Percentiles rank a stretch among this genome's conserved stretches.
Conservation (phyloP, 1,140 invertebrate species). For the Holcopasites calliopsidis region DNA sequence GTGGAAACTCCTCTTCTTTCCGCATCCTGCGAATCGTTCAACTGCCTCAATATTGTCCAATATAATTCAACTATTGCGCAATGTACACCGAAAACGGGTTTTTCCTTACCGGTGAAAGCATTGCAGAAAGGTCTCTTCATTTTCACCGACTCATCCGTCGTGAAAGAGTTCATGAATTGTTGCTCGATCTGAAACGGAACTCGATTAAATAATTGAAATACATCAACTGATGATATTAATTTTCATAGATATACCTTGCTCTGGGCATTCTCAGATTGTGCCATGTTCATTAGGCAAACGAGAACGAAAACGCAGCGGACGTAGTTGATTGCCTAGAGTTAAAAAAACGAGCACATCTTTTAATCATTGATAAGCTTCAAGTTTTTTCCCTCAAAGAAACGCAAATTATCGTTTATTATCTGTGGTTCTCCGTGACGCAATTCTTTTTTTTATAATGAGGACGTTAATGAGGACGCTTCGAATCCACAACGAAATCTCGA, state of each 20-base stretch:
- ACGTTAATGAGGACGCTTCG: background rate
- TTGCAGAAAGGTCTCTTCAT: slow-evolving; percentile 72
- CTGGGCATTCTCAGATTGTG: slow-evolving; percentile 18
- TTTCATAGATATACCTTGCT: slow-evolving; percentile 48
- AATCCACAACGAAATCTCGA: background rate
- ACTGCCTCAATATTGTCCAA: background rate
- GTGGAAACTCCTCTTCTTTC: slow-evolving; percentile 61
- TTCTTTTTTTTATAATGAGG: background rate
- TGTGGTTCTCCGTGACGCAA: background rate
- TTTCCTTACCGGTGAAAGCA: slow-evolving; percentile 66
- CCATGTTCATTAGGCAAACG: slow-evolving; percentile 31
- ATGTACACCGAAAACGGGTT: too few relatives aligned
- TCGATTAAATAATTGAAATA: background rate
- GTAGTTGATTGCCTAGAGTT: slow-evolving; percentile 47
- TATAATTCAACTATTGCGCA: background rate
- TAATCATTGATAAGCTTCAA: too few relatives aligned
- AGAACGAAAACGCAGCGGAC: slow-evolving; percentile 50
- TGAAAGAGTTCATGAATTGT: slow-evolving; percentile 47
- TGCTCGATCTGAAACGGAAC: slow-evolving; percentile 51
- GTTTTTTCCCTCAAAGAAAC: too few relatives aligned
- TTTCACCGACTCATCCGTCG: slow-evolving; percentile 43
- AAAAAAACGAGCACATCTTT: too few relatives aligned
- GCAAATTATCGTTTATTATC: too few relatives aligned
- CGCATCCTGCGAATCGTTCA: slow-evolving; percentile 60
- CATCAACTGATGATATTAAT: background rate